A percentile compares a stretch with the other conserved stretches of the same genome.
Evolutionary conservation across 1,140 invertebrate genomes (phyloP).

Genomic region (Dysdera silvatica): DNA sequence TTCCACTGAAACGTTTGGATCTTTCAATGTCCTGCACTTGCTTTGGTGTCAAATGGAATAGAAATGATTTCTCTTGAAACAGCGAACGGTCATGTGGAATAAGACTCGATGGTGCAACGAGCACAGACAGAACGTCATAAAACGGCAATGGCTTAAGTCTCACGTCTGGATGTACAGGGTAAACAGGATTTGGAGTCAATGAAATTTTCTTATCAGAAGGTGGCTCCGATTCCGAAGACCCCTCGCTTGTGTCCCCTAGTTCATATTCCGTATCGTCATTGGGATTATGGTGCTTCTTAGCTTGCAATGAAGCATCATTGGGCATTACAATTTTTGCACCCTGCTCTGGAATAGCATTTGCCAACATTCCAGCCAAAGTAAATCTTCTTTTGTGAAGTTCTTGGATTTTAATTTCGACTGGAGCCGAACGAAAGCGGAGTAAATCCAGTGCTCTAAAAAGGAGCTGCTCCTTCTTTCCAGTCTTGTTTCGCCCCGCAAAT

Average conservation of each 20-base stretch:
- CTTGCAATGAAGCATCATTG: not conserved
- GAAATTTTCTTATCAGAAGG: not conserved
- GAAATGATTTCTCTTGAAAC: slow-evolving; percentile 73
- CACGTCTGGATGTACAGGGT: slow-evolving; percentile 81
- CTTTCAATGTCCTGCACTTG: slow-evolving; percentile 73
- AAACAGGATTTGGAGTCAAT: slow-evolving; percentile 20
- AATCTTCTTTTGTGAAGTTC: slow-evolving; percentile 56
- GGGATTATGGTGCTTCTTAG: not conserved
- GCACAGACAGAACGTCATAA: slow-evolving; percentile 76
- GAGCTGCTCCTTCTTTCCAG: slow-evolving; percentile 76
- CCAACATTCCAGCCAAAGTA: not conserved
- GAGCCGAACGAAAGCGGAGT: slow-evolving; percentile 59
- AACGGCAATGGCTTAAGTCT: slow-evolving; percentile 83
- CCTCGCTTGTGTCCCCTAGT: not conserved
- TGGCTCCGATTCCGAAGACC: not conserved
- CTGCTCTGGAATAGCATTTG: not conserved
- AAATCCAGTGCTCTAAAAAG: slow-evolving; percentile 69
- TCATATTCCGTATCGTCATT: not conserved
- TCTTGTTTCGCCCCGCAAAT: slow-evolving; percentile 73
- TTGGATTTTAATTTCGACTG: slow-evolving; percentile 67
- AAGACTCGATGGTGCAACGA: slow-evolving; percentile 80
- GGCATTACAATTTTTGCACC: not conserved
- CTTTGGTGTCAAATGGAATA: slow-evolving; percentile 82
- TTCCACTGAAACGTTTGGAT: slow-evolving; percentile 59
- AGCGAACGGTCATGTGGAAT: slow-evolving; percentile 58